A percentile compares a stretch with the other conserved stretches of the same genome.
Conservation (phyloP, 2,888 invertebrate genomes). For the Odontocolon sp. region DNA sequence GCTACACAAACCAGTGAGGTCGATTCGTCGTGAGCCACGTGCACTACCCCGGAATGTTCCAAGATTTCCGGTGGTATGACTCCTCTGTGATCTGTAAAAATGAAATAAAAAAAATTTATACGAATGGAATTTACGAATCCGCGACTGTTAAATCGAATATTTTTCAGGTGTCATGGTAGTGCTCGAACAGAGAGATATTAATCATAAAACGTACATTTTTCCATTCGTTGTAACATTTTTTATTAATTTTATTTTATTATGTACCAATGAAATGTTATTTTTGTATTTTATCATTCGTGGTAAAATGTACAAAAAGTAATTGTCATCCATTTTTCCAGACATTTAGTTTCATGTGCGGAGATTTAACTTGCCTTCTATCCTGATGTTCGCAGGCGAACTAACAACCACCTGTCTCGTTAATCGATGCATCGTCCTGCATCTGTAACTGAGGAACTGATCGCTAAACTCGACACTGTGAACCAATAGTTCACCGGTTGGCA, state of each 20-base stretch:
- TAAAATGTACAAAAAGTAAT: not conserved
- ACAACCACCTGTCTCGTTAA: constrained; percentile 87
- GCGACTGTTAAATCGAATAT: no score
- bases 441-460: constrained; percentile 88
- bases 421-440: constrained; percentile 88
- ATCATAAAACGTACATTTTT: no score
- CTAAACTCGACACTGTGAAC: constrained; percentile 88
- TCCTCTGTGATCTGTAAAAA: constrained; percentile 85
- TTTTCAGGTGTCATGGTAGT: no score
- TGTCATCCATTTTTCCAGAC: not conserved
- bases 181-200: no score
- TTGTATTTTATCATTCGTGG: not conserved
- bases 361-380: constrained; percentile 85
- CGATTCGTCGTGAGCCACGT: constrained; percentile 88
- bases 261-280: no score
- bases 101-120: not conserved
- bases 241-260: no score
- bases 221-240: no score
- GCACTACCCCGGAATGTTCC: constrained; percentile 87
- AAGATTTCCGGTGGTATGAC: constrained; percentile 88
- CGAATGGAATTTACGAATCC: no score
- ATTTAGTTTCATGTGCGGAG: not conserved
- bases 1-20: constrained; percentile 90
- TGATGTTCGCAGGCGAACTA: constrained; percentile 86
- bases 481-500: constrained; percentile 88